Evolutionary conservation across 2,113 vertebrate species (phyloP).

Genomic region (Potamarius usumacintae): DNA sequence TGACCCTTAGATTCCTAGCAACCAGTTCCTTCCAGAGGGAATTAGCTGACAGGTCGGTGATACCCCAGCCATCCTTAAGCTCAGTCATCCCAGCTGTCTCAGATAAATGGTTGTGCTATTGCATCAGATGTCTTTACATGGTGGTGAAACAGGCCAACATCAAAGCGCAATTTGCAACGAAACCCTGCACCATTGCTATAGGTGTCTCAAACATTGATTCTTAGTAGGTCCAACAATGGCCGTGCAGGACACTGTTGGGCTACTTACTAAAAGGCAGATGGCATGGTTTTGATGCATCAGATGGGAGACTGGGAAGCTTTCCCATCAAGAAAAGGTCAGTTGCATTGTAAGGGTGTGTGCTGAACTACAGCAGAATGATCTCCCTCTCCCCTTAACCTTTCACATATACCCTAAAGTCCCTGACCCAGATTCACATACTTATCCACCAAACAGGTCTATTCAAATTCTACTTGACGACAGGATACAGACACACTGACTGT

Average conservation of each 20-base stretch:
- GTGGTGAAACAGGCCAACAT: not conserved
- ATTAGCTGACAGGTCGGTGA: not conserved
- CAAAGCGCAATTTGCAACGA: not conserved
- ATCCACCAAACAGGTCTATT: not conserved
- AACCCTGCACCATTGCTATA: not conserved
- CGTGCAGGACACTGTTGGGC: not conserved
- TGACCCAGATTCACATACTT: not conserved
- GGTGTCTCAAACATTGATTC: not conserved
- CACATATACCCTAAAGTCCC: not conserved
- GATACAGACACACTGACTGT: not conserved
- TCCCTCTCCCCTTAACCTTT: not conserved
- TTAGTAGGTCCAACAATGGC: not conserved
- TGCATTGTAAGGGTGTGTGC: not conserved
- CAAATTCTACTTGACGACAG: not conserved
- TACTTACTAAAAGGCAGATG: not conserved
- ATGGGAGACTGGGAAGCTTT: not conserved
- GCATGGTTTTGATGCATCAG: not conserved
- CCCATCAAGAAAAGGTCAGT: not conserved
- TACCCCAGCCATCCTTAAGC: not conserved
- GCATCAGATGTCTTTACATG: slow-evolving; percentile 1
- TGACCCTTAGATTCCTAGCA: not conserved
- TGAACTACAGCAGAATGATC: not conserved
- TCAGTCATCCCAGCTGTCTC: not conserved
- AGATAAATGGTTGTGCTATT: not conserved
- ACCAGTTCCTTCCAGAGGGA: not conserved